Conservation (phyloP, 2,113 vertebrate species). For the Trogon melanurus region DNA sequence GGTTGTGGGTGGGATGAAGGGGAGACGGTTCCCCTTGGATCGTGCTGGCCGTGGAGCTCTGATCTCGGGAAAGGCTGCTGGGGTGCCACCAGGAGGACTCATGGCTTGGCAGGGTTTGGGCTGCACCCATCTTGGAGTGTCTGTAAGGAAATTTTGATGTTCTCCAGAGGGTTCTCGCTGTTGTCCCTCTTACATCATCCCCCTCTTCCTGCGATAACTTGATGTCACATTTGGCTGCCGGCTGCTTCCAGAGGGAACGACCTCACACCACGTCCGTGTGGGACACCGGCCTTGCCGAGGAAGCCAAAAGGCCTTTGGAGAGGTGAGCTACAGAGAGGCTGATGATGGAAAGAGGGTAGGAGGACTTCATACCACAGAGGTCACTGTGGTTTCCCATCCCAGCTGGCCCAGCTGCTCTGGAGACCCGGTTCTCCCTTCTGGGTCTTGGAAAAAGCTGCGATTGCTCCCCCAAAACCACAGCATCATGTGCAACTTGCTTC, state of each 20-base stretch:
- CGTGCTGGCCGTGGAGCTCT: background rate
- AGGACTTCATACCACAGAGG: background rate
- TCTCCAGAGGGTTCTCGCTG: background rate
- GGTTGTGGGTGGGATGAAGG: background rate
- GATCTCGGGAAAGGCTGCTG: background rate
- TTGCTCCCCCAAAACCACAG: background rate
- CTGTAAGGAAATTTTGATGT: background rate
- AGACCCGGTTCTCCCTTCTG: background rate
- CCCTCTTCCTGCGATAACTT: background rate
- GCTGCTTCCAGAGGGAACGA: background rate
- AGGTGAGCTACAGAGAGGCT: too few species aligned
- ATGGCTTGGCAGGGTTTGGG: fast-evolving
- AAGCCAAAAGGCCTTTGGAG: background rate
- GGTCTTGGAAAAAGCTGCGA: background rate
- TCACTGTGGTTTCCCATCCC: background rate
- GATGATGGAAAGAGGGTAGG: background rate
- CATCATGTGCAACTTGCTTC: background rate
- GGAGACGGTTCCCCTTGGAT: background rate
- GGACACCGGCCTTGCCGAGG: fast-evolving
- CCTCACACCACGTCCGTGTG: fast-evolving
- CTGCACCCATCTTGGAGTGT: fast-evolving
- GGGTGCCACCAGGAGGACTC: background rate
- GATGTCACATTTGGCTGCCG: background rate
- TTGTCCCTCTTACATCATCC: background rate
- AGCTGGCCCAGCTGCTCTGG: fast-evolving